Base-by-base conservation (phyloP, 2,888 invertebrate species). In the Hemicrepidius hirtus region DNA sequence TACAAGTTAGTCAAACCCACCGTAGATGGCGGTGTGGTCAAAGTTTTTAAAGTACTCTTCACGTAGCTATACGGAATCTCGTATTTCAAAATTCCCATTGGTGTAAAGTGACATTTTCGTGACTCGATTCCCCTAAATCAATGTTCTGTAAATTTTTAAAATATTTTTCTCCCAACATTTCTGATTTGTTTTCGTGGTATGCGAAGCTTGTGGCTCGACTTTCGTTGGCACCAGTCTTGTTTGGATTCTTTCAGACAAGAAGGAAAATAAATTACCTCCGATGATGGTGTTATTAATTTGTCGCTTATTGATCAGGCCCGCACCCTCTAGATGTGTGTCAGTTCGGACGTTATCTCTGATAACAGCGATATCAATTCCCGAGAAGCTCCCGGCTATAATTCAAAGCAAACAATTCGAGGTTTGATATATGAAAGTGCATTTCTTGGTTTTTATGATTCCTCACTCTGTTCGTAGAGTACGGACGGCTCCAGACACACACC, bases 241-340 rank as follows among this genome's bases (percentile, higher is more conserved):
- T 28, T 18, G 53, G 9, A 53, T 13, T 53, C 53, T 12, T 13
- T 12, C 50, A 53, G 12, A 69, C 44, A 64, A 64, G 50, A 35
- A 64, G 21, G 62, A 46, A 69, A 46, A 71, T 59, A 57, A 49
- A 66, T 66, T 59, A 65, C 59, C 49, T 55, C 44, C 13, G 18
- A 65, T 70, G 71, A 71, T 65, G 37, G 55, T 28, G 28, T 59
- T 71, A 71, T 71, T 71, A 71, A 71, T 71, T 71, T 71, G 71
- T 71, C 57, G 37, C 41, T 57, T 71, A 71, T 71, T 44, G 71
- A 71, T 71, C 59, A n/a, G 50, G 16, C 21, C n/a, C 37, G 28
- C 63, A 28, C 72, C 72, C 59, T 13, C 9, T 10, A 10, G 13
- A 73, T 32, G 41, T 73, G 44, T 69, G 68, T 68, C 68, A 53